phyloP scores from a whole-genome alignment of 2,888 invertebrate genomes.

The Ormyrus rosae region DNA sequence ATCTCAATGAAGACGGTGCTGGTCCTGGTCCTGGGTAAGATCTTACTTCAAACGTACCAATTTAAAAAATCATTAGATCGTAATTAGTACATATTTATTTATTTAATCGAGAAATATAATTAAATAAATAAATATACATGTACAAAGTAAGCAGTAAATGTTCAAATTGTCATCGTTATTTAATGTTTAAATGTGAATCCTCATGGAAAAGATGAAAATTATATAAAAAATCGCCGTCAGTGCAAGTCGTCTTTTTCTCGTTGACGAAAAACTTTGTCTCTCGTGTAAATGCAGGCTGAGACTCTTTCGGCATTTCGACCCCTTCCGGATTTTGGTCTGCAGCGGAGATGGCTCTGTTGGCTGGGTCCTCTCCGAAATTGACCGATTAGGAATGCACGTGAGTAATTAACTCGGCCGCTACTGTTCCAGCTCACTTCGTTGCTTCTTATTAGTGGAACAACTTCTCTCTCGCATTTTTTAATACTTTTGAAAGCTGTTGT shows the following conservation, averaged over 20 bases:
- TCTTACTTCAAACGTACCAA: neutral
- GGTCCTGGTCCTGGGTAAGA: conserved; percentile 88
- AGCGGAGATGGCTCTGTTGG: conserved; percentile 98
- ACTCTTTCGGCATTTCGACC: conserved; percentile 95
- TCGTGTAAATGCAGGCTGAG: conserved; percentile 79
- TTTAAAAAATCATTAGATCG: conserved; percentile 23
- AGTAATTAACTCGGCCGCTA: conserved; percentile 73
- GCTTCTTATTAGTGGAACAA: conserved; percentile 18
- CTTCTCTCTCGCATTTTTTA: neutral
- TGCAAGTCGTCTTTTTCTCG: conserved; percentile 14
- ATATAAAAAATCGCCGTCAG: neutral
- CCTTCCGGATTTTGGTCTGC: conserved; percentile 96
- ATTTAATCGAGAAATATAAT: neutral
- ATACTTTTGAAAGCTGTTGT: too few species aligned
- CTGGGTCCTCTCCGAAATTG: conserved; percentile 98
- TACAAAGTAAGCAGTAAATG: conserved; percentile 13
- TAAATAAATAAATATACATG: conserved; percentile 11
- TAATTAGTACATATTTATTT: neutral
- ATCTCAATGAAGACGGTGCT: conserved; percentile 86
- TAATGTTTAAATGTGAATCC: conserved; percentile 17
- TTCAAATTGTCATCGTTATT: neutral
- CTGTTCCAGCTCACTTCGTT: neutral
- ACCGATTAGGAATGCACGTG: conserved; percentile 95
- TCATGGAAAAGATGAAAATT: conserved; percentile 2
- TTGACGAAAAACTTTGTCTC: conserved; percentile 34